These are phyloP conservation scores for Aphis craccivora DNA, from an alignment of 1,140 invertebrate genomes.

Conservation along the genomic window DNA sequence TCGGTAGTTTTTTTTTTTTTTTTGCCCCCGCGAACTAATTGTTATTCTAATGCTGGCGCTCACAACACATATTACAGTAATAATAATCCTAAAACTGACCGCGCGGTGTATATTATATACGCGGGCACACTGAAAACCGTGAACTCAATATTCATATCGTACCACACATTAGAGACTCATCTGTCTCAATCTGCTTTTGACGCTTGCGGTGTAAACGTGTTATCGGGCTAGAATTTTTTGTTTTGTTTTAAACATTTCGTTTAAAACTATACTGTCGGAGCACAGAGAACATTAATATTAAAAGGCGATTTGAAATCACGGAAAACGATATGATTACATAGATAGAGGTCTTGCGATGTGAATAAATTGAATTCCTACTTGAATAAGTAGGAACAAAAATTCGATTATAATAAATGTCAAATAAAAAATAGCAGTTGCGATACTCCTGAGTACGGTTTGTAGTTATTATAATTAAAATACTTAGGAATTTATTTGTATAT, in stretches of 20 bases:
- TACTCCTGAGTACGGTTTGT: background rate
- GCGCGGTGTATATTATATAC: background rate
- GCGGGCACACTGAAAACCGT: background rate
- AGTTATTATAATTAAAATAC: no score
- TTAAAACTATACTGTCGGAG: background rate
- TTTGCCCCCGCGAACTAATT: background rate
- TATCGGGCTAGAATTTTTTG: background rate
- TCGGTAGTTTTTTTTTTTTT: background rate
- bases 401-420: no score
- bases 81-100: background rate
- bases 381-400: no score
- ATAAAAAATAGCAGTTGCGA: no score
- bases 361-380: no score
- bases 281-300: background rate
- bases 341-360: no score
- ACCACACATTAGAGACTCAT: background rate
- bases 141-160: background rate
- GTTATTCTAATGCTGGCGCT: background rate
- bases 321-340: background rate
- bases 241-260: background rate
- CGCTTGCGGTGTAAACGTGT: background rate
- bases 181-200: background rate
- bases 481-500: background rate
- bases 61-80: conserved; percentile 11
- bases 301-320: background rate